Conservation (phyloP, 1,140 invertebrate genomes). For the Drosophila tani region DNA sequence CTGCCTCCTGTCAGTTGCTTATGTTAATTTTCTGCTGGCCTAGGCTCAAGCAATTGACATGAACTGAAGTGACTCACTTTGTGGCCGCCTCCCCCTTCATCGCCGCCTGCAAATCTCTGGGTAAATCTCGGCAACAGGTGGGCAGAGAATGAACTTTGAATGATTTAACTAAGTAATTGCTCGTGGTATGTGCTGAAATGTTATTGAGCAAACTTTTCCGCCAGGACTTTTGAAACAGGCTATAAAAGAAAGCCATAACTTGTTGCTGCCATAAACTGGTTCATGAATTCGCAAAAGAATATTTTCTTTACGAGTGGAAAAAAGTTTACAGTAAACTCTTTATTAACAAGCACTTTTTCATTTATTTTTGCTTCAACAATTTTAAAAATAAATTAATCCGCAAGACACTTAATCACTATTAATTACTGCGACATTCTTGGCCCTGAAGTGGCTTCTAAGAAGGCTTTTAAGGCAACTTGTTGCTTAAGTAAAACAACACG, state of each 20-base stretch:
- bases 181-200: slow-evolving; percentile 14
- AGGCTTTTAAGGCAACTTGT: slow-evolving; percentile 14
- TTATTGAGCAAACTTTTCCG: slow-evolving; percentile 20
- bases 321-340: slow-evolving; percentile 1
- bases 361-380: neutral
- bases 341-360: neutral
- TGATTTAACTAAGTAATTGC: slow-evolving; percentile 34
- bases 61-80: slow-evolving; percentile 64
- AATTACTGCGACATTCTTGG: slow-evolving; percentile 9
- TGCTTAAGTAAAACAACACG: slow-evolving; percentile 22
- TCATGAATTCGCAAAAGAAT: slow-evolving; percentile 10
- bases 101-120: slow-evolving; percentile 18
- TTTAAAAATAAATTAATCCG: neutral
- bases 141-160: neutral
- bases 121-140: slow-evolving; percentile 53
- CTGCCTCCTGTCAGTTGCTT: slow-evolving; percentile 45
- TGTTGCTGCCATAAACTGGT: slow-evolving; percentile 2
- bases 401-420: neutral
- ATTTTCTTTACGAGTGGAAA: neutral
- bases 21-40: slow-evolving; percentile 75
- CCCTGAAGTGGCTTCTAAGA: neutral
- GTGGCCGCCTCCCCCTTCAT: neutral
- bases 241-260: slow-evolving; percentile 22
- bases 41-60: slow-evolving; percentile 74
- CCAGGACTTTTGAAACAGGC: neutral